Percentiles rank a stretch among this genome's conserved stretches.
phyloP scores from a whole-genome alignment of 1,140 invertebrate genomes.

The Drosophila sproati region DNA sequence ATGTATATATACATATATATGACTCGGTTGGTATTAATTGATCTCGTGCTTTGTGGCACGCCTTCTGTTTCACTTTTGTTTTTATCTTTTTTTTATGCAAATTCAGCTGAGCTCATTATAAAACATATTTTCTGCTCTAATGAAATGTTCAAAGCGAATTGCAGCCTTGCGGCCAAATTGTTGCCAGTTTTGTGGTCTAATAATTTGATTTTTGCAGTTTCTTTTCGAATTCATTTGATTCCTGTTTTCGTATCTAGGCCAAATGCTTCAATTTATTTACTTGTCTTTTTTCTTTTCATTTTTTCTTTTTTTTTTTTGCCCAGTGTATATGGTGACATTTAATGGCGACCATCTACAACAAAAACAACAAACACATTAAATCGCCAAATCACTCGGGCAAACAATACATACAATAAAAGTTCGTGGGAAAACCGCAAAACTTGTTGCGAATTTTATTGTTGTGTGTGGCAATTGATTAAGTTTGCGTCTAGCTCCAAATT shows the following conservation, averaged over 20 bases:
- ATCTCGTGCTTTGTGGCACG: slow-evolving; percentile 51
- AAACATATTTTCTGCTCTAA: slow-evolving; percentile 68
- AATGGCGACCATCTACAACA: slow-evolving; percentile 6
- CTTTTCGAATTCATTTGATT: background rate
- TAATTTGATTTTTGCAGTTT: slow-evolving; percentile 37
- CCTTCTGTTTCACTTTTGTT: slow-evolving; percentile 52
- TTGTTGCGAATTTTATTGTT: slow-evolving; percentile 28
- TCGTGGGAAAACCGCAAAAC: slow-evolving; percentile 64
- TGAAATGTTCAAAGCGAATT: slow-evolving; percentile 50
- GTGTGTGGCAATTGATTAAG: slow-evolving; percentile 44
- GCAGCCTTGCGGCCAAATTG: slow-evolving; percentile 49
- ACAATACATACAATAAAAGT: slow-evolving; percentile 19
- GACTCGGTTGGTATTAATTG: slow-evolving; percentile 47
- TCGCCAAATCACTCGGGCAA: slow-evolving; percentile 55
- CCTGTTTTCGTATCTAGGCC: slow-evolving; percentile 37
- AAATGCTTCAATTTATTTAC: background rate
- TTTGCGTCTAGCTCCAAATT: background rate
- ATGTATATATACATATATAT: slow-evolving; percentile 3
- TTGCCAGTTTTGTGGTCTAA: slow-evolving; percentile 51
- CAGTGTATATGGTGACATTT: slow-evolving; percentile 50
- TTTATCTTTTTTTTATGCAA: slow-evolving; percentile 43
- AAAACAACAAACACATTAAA: slow-evolving; percentile 14
- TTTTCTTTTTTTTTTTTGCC: slow-evolving; percentile 7
- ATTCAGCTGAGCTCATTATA: slow-evolving; percentile 47
- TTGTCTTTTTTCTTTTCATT: background rate